Evolutionary conservation across 2,797 vertebrate species (phyloP), one percentile per base, ranked within the genome.

Genomic region (Bradypus variegatus): DNA sequence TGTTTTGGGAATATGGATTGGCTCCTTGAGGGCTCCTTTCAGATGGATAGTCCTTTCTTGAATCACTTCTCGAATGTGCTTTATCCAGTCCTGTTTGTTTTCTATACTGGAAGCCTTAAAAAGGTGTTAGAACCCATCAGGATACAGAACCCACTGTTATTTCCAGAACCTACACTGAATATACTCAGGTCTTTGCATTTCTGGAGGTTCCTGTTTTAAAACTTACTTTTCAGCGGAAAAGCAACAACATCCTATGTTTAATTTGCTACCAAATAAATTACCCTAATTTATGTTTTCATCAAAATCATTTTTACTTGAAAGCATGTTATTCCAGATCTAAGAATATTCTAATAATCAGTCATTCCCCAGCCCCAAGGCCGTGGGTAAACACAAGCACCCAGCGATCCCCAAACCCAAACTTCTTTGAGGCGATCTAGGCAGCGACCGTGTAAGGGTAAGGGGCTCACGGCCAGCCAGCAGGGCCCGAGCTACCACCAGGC

Each of bases 41-140:
- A 99, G 97, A 97, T 99, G 99, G 94, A 99, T 98, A 18, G 99
- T 99, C 89, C 99, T 98, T 96, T 99, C 99, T 97, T 99, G 99
- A 93, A 99, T 99, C 88, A 99, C 99, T 95, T 99, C 99, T 67
- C 99, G 98, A 97, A 99, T 99, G 97, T 99, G 99, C 95, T 99
- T 99, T 96, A 99, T 99, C 99, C 99, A 99, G 97, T 99, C 99
- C 97, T 99, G 99, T 96, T 99, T 99, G 97, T 99, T 99, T 96
- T 99, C 99, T 88, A 99, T 99, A 96, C 98, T 99, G 83, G 99
- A 99, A 2, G 99, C 99, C 99, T 99, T 96, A 92, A 92, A 83
- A 55, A 78, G 89, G 94, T 0, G 29, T 23, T 2, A 69, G 58
- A 89, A 8, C 4, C 48, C 10, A 5, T 93, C 67, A 84, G 93